Base-by-base conservation (phyloP, 2,888 invertebrate genomes). In the Homarus gammarus region DNA sequence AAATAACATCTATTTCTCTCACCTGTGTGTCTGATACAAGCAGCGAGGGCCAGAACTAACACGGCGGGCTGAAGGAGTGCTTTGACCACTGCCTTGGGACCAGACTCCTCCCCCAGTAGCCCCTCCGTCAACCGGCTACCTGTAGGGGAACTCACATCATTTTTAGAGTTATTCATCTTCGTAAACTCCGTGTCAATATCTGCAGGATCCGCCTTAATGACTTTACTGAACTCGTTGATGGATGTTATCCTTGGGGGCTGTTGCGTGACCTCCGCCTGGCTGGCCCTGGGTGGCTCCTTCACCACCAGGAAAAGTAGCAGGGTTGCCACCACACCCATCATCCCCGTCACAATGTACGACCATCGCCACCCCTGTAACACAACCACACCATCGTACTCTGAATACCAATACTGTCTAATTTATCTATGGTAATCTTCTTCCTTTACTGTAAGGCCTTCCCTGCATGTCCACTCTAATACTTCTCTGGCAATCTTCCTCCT, bases 321-420 rank as follows among this genome's bases (percentile, higher is more conserved):
- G 1, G 93, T 94, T 0, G 94, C 87, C 5, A 93, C 88, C 1
- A 94, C 90, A 8, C 94, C 94, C n/a, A 94, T 94, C 10, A 94
- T 93, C 5, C 94, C 94, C 36, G 94, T 93, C 15, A 94, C 92
- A 87, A 93, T 93, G 90, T 93, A 94, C 0, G 94, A 93, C 94
- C 94, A 94, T 78, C 94, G 92, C 94, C 94, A 94, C 1, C 94
- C 94, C 94, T 94, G 81, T 70, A 36, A 31, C 31, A 2, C 27
- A 18, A 70, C 18, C 15, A 49, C 44, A 10, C 10, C 12, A 49
- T 12, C 12, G 44, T 49, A 49, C n/a, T n/a, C n/a, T n/a, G n/a
- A n/a, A n/a, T n/a, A n/a, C n/a, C n/a, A n/a, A n/a, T n/a, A n/a
- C n/a, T n/a, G n/a, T n/a, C n/a, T n/a, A n/a, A n/a, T n/a, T n/a